Percentiles rank a stretch among this genome's conserved stretches.
phyloP scores from a whole-genome alignment of 1,140 invertebrate species.

The Papilio aristodemus region DNA sequence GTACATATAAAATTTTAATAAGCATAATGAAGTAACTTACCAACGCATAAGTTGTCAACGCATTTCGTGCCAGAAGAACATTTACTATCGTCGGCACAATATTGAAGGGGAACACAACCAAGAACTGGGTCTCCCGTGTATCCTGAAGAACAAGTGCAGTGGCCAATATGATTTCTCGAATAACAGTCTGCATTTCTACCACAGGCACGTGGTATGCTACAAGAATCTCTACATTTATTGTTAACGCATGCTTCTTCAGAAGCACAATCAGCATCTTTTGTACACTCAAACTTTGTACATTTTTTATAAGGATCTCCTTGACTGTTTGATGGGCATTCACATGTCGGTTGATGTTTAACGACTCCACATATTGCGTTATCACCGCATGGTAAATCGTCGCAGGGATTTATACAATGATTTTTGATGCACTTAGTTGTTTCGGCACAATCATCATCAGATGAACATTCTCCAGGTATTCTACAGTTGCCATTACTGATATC shows the following conservation, averaged over 20 bases:
- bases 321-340: constrained; percentile 88
- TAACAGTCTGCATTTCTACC: constrained; percentile 89
- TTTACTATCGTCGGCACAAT: constrained; percentile 88
- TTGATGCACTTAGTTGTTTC: constrained; percentile 88
- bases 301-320: constrained; percentile 86
- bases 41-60: constrained; percentile 89
- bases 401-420: constrained; percentile 90
- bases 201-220: constrained; percentile 89
- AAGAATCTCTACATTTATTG: constrained; percentile 90
- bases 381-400: constrained; percentile 86
- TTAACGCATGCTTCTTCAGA: constrained; percentile 87
- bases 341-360: constrained; percentile 85
- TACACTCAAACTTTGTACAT: constrained; percentile 88
- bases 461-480: constrained; percentile 89
- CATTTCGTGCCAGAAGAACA: constrained; percentile 91
- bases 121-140: constrained; percentile 92
- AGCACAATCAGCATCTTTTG: constrained; percentile 88
- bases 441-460: constrained; percentile 89
- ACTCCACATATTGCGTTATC: constrained; percentile 87
- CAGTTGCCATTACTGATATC: constrained; percentile 85
- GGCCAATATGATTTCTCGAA: constrained; percentile 86
- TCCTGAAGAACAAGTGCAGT: constrained; percentile 90
- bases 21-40: constrained; percentile 68
- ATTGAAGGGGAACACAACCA: constrained; percentile 89
- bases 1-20: constrained; percentile 1